Evolutionary conservation across 2,113 vertebrate species (phyloP).

Genomic region (Platysteira castanea): DNA sequence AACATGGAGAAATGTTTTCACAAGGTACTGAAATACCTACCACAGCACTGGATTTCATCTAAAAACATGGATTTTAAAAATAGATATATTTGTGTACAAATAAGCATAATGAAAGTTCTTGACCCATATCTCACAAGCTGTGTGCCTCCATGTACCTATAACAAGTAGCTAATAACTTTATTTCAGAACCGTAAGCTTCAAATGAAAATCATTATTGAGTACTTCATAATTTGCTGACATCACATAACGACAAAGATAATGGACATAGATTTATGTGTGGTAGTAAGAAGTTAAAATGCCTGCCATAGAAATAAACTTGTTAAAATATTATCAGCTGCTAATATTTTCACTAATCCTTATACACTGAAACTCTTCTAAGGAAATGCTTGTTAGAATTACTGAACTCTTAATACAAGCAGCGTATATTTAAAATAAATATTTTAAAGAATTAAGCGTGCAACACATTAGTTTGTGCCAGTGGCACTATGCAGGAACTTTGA

Average conservation of each 20-base stretch:
- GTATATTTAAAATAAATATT: not conserved
- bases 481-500: not conserved
- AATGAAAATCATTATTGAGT: not conserved
- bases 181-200: not conserved
- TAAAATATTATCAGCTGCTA: not conserved
- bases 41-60: not conserved
- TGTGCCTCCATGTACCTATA: not conserved
- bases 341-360: not conserved
- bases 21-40: not conserved
- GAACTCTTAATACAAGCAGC: not conserved
- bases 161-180: not conserved
- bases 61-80: not conserved
- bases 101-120: not conserved
- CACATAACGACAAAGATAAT: not conserved
- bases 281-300: not conserved
- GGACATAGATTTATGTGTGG: not conserved
- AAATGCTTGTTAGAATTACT: not conserved
- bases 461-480: not conserved
- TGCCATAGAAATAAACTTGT: not conserved
- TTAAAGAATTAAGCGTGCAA: not conserved
- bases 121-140: not conserved
- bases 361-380: not conserved
- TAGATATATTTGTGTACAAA: not conserved
- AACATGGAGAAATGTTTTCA: not conserved
- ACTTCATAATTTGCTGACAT: not conserved